Conservation (phyloP, 2,797 vertebrate genomes). For the Sebastes glaucus region DNA sequence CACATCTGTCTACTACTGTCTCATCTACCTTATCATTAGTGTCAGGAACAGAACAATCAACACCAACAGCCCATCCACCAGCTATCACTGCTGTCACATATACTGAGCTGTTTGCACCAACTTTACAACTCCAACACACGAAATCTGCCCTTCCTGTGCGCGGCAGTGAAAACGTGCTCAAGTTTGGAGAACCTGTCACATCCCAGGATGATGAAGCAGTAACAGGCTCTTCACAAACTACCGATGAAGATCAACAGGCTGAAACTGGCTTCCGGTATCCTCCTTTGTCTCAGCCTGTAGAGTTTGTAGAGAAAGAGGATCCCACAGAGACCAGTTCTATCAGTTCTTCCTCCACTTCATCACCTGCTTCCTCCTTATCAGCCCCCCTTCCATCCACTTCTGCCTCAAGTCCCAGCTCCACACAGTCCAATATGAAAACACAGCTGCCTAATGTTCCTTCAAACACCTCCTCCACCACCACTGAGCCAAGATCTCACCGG, state of each 20-base stretch:
- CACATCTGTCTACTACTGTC: not conserved
- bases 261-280: not conserved
- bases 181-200: not conserved
- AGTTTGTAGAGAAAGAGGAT: not conserved
- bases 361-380: not conserved
- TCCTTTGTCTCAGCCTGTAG: not conserved
- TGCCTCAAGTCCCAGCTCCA: not conserved
- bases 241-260: not conserved
- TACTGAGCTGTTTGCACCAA: not conserved
- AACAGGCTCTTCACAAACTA: not conserved
- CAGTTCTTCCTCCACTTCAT: not conserved
- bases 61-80: not conserved
- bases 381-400: not conserved
- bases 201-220: not conserved
- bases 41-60: not conserved
- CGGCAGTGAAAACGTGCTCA: not conserved
- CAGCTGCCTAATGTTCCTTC: not conserved
- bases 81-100: not conserved
- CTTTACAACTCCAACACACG: not conserved
- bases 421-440: not conserved
- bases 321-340: not conserved
- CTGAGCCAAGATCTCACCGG: not conserved
- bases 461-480: not conserved
- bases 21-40: slow-evolving; percentile 8
- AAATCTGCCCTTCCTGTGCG: not conserved